Conservation (phyloP, 35 echinoderm and acorn worm species). For the Ophioderma brevispina region DNA sequence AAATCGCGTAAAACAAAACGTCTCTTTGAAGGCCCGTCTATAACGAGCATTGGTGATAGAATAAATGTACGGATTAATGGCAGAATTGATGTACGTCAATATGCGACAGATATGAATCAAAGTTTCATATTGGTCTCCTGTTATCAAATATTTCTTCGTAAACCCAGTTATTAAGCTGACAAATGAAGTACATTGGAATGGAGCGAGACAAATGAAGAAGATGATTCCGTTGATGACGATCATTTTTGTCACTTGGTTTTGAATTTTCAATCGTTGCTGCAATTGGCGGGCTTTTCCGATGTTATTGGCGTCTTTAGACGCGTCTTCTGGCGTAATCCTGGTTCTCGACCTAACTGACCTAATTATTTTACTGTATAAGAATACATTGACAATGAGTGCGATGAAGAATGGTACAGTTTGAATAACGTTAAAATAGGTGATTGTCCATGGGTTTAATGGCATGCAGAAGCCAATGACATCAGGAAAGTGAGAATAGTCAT, state of each 20-base stretch:
- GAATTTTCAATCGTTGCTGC: slow-evolving; percentile 21
- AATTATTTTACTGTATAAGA: slow-evolving; percentile 66
- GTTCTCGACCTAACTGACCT: slow-evolving; percentile 17
- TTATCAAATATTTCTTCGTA: slow-evolving; percentile 29
- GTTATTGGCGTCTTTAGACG: too few species aligned
- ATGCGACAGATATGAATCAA: slow-evolving; percentile 23
- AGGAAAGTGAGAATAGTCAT: background rate
- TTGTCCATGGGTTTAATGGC: slow-evolving; percentile 8
- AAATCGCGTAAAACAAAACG: slow-evolving; percentile 29
- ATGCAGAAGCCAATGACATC: background rate
- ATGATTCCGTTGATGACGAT: slow-evolving; percentile 62
- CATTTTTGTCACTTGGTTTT: slow-evolving; percentile 73
- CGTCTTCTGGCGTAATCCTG: background rate
- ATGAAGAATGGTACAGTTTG: slow-evolving; percentile 78
- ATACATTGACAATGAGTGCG: slow-evolving; percentile 42
- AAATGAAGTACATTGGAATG: slow-evolving; percentile 47
- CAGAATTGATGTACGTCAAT: slow-evolving; percentile 62
- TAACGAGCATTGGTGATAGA: slow-evolving; percentile 35
- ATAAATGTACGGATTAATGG: slow-evolving; percentile 70
- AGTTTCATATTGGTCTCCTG: background rate
- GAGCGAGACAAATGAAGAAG: slow-evolving; percentile 57
- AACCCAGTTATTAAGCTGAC: slow-evolving; percentile 18
- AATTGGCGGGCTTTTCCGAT: background rate
- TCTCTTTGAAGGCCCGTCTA: slow-evolving; percentile 39
- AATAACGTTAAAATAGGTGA: slow-evolving; percentile 39